Conservation (phyloP, 2,888 invertebrate genomes). For the Apamea sordens region DNA sequence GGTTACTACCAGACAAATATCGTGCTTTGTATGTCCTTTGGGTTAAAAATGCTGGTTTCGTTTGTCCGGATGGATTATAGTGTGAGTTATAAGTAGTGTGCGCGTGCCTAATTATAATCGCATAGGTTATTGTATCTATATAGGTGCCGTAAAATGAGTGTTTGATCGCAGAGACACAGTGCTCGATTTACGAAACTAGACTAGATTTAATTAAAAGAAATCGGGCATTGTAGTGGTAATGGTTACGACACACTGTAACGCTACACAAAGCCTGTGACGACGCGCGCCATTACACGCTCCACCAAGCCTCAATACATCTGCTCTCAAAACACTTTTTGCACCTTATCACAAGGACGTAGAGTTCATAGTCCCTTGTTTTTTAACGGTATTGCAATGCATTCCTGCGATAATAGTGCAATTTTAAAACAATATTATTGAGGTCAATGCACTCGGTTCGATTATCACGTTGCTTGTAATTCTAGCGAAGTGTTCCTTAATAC, state of each 20-base stretch:
- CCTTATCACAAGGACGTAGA: slow-evolving; percentile 66
- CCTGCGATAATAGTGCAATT: slow-evolving; percentile 57
- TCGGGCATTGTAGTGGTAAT: slow-evolving; percentile 38
- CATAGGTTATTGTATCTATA: neutral
- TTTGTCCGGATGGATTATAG: neutral
- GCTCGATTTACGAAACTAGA: slow-evolving; percentile 44
- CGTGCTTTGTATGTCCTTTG: neutral
- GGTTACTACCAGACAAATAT: too few relatives aligned
- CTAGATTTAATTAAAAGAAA: slow-evolving; percentile 60
- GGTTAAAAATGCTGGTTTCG: neutral
- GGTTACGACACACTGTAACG: slow-evolving; percentile 60
- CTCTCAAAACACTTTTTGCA: slow-evolving; percentile 55
- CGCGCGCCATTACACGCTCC: slow-evolving; percentile 75
- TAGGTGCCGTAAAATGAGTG: neutral
- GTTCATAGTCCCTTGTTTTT: slow-evolving; percentile 69
- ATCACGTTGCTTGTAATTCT: slow-evolving; percentile 16
- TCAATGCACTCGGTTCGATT: slow-evolving; percentile 51
- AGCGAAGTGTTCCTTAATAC: neutral
- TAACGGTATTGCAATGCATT: slow-evolving; percentile 47
- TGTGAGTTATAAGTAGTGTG: neutral
- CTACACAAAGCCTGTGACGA: slow-evolving; percentile 62
- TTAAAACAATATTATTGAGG: slow-evolving; percentile 57
- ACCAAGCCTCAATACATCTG: slow-evolving; percentile 57
- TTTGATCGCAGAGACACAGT: neutral
- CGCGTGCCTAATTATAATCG: neutral